Base-by-base conservation (phyloP, 2,797 vertebrate genomes). In the Diplodus sargus region DNA sequence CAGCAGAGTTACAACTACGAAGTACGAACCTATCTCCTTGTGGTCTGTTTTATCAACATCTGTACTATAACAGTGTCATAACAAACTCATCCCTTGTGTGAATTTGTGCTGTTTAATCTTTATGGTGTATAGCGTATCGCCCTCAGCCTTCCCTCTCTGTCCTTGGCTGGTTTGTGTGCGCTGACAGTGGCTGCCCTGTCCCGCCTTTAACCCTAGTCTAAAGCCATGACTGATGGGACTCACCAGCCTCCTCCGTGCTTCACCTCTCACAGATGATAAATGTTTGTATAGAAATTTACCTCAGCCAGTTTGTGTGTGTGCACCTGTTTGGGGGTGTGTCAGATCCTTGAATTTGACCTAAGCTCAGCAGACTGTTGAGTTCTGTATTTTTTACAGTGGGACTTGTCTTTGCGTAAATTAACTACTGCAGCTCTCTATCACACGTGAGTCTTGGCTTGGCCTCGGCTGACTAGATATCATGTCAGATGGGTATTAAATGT, bases 401-500 rank as follows among this genome's bases (percentile, higher is more conserved):
- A 78, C 75, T 83, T 85, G 77, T 85, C 78, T 90, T 71, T 79
- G 70, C 49, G 52, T 80, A 58, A 79, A 89, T 84, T 86, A 82
- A 84, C 73, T 15, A 45, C 78, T 82, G 68, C 49, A 30, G 78
- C 81, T 78, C 81, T 83, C 84, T 25, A 43, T 70, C 72, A 74
- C 60, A 23, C 13, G 8, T 16, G 45, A 75, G 76, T 86, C 86
- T 76, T 70, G 82, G 81, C 83, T 82, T 76, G 79, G 84, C 90
- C 88, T 89, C 85, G 22, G 82, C 82, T 90, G 90, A 90, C 83
- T 91, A 70, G 89, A 89, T 90, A 90, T 93, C 87, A 84, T 85
- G 90, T 86, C 89, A 89, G 90, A 47, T 0, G 86, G 85, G 90
- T 91, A 81, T 92, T 95, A 91, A 93, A 95, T 94, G 82, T 95